A percentile compares a stretch with the other conserved stretches of the same genome.
Evolutionary conservation across 1,140 invertebrate species (phyloP).

Genomic region (Micrasema minimum): DNA sequence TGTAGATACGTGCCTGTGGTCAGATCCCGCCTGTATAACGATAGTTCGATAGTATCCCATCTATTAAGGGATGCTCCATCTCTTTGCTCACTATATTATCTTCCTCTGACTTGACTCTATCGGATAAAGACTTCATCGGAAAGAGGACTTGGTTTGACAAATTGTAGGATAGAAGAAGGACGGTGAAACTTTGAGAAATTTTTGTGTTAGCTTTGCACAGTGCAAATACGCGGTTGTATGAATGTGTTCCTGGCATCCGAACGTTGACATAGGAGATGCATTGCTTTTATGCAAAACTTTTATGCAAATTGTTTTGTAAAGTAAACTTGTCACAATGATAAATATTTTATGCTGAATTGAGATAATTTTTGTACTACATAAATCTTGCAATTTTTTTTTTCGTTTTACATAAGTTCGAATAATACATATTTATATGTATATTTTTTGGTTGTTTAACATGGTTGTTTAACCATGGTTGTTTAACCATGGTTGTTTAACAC

Average conservation of each 20-base stretch:
- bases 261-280: neutral
- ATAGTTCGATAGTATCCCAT: neutral
- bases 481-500: too few species aligned
- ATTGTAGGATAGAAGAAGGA: conserved; percentile 34
- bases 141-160: conserved; percentile 41
- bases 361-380: neutral
- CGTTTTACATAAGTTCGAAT: neutral
- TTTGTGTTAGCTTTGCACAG: conserved; percentile 39
- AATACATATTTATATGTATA: neutral
- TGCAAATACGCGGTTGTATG: conserved; percentile 20
- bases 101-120: conserved; percentile 29
- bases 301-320: neutral
- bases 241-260: neutral
- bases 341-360: neutral
- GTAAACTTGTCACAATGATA: neutral
- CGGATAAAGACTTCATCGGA: conserved; percentile 18
- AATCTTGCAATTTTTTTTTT: neutral
- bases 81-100: neutral
- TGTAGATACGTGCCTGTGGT: neutral
- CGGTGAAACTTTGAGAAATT: conserved; percentile 24
- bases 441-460: neutral
- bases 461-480: too few species aligned
- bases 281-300: neutral
- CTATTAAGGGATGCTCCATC: neutral
- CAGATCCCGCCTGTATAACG: neutral